These are phyloP conservation scores for Australoheros scitulus DNA, from an alignment of 2,113 vertebrate species.

Conservation along the genomic window DNA sequence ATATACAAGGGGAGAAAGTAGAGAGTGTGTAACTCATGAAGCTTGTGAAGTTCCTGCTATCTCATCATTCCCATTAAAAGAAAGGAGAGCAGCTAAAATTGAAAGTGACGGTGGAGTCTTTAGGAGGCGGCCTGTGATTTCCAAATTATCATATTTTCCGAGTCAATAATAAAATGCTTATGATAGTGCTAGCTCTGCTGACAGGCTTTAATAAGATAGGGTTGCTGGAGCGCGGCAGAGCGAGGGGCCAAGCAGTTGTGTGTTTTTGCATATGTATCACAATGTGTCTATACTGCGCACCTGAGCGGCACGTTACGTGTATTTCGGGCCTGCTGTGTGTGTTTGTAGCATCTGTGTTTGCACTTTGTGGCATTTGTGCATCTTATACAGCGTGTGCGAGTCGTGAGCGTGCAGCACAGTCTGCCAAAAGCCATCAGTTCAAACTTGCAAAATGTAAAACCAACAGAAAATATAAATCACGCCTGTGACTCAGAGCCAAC, in stretches of 20 bases:
- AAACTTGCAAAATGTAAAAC: conserved; percentile 35
- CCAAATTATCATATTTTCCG: conserved; percentile 85
- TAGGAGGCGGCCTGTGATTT: conserved; percentile 82
- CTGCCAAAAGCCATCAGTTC: conserved; percentile 8
- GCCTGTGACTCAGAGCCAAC: conserved; percentile 2
- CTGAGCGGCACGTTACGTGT: conserved; percentile 15
- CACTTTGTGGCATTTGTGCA: conserved; percentile 7
- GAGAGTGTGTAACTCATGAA: conserved; percentile 54
- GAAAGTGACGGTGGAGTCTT: conserved; percentile 79
- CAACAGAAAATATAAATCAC: conserved; percentile 29
- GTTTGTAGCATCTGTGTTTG: background rate
- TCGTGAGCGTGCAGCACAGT: background rate
- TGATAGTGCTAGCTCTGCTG: conserved; percentile 82
- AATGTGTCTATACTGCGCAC: conserved; percentile 23
- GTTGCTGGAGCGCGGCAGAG: conserved; percentile 76
- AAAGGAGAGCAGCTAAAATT: conserved; percentile 76
- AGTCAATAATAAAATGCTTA: conserved; percentile 86
- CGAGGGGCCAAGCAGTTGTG: conserved; percentile 53
- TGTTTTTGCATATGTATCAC: conserved; percentile 44
- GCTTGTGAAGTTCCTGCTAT: conserved; percentile 76
- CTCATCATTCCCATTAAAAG: conserved; percentile 78
- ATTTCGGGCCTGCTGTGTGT: conserved; percentile 25
- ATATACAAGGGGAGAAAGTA: conserved; percentile 32
- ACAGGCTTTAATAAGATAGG: conserved; percentile 84
- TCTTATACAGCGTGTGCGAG: conserved; percentile 21